phyloP scores from a whole-genome alignment of 1,140 invertebrate genomes.

The Diabrotica undecimpunctata region DNA sequence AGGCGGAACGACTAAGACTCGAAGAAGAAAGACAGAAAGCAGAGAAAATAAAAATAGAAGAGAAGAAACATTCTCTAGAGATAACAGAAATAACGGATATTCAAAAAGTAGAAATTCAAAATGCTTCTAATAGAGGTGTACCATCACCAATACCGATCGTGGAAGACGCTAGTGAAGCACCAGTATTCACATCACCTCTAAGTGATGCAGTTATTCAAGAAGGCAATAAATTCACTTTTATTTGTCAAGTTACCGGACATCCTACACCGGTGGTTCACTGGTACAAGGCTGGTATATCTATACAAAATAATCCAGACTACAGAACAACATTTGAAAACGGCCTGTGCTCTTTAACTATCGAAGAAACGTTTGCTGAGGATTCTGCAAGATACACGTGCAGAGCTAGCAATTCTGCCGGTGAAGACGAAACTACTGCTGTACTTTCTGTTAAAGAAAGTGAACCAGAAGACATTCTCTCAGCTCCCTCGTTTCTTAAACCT shows the following conservation, averaged over 20 bases:
- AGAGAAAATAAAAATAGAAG: conserved; percentile 30
- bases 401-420: conserved; percentile 66
- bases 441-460: conserved; percentile 73
- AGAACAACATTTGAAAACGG: conserved; percentile 66
- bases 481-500: conserved; percentile 63
- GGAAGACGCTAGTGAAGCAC: conserved; percentile 46
- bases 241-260: conserved; percentile 57
- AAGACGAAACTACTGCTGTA: conserved; percentile 66
- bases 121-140: conserved; percentile 24
- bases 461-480: conserved; percentile 60
- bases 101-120: conserved; percentile 24
- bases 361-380: conserved; percentile 75
- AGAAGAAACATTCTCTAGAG: conserved; percentile 29
- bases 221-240: conserved; percentile 49
- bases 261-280: conserved; percentile 82
- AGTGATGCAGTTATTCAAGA: conserved; percentile 71
- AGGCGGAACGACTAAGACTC: conserved; percentile 22
- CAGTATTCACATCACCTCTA: conserved; percentile 61
- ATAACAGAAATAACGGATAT: conserved; percentile 34
- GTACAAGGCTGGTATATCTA: conserved; percentile 60
- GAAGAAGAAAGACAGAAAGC: conserved; percentile 27
- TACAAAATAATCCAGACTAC: conserved; percentile 53
- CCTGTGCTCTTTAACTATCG: conserved; percentile 68
- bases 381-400: conserved; percentile 73
- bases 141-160: conserved; percentile 25